Percentiles rank a stretch among this genome's conserved stretches.
Conservation (phyloP, 1,140 invertebrate genomes). For the Nephila pilipes region DNA sequence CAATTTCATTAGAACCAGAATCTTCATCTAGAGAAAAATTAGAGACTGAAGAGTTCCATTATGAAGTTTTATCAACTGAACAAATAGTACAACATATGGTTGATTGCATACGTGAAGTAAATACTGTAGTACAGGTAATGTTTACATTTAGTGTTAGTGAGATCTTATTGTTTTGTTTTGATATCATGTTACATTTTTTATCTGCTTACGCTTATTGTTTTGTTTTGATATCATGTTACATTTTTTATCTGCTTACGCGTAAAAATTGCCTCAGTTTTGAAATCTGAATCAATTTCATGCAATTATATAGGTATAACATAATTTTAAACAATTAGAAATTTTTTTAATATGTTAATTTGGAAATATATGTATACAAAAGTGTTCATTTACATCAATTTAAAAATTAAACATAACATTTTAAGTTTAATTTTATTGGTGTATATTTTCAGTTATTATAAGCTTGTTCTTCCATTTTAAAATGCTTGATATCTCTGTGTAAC, state of each 20-base stretch:
- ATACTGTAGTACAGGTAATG: conserved; percentile 83
- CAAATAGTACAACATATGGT: conserved; percentile 98
- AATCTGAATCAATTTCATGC: no score
- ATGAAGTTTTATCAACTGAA: conserved; percentile 96
- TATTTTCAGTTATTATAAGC: no score
- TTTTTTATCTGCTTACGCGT: neutral
- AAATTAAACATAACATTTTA: no score
- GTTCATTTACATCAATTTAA: no score
- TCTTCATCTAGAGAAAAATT: conserved; percentile 73
- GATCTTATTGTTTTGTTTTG: conserved; percentile 19
- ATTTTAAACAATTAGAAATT: no score
- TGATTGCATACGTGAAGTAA: conserved; percentile 97
- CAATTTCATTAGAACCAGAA: conserved; percentile 74
- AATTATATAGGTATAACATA: no score
- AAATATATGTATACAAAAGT: no score
- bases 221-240: conserved; percentile 16
- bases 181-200: neutral
- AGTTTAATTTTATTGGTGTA: no score
- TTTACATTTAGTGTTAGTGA: conserved; percentile 72
- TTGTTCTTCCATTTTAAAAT: no score
- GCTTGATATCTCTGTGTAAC: no score
- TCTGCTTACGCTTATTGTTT: neutral
- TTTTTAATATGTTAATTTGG: no score
- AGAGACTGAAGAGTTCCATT: conserved; percentile 90
- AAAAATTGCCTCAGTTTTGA: no score